These are phyloP conservation scores for Scotopteryx bipunctaria DNA, from an alignment of 2,888 invertebrate species.

Conservation along the genomic window DNA sequence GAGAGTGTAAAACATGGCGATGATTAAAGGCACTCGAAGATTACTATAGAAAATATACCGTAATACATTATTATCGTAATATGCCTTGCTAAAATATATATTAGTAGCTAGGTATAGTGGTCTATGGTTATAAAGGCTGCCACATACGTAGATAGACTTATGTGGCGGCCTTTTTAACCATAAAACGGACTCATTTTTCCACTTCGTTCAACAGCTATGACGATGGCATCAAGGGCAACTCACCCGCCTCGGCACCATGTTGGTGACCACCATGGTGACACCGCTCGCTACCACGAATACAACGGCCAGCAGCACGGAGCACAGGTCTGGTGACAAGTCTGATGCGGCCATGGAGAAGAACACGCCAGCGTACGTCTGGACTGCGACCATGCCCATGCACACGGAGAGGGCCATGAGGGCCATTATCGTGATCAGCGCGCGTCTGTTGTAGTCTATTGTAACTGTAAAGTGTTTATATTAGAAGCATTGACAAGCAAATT, in stretches of 20 bases:
- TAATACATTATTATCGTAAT: too few species aligned
- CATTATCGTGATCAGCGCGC: constrained; percentile 39
- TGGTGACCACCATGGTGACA: constrained; percentile 64
- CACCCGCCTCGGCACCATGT: constrained; percentile 78
- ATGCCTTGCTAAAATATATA: too few species aligned
- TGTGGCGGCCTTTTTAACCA: too few species aligned
- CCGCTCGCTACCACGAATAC: constrained; percentile 72
- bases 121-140: too few species aligned
- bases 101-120: too few species aligned
- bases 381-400: constrained; percentile 50
- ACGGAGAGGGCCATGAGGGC: constrained; percentile 38
- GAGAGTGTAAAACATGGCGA: too few species aligned
- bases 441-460: constrained; percentile 63
- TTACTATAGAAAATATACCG: too few species aligned
- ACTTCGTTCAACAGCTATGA: too few species aligned
- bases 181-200: too few species aligned
- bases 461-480: constrained; percentile 37
- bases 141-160: too few species aligned
- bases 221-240: constrained; percentile 30
- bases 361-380: constrained; percentile 60
- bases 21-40: too few species aligned
- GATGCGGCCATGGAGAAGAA: constrained; percentile 74
- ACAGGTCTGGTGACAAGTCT: constrained; percentile 63
- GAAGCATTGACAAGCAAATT: not conserved
- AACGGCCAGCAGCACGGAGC: constrained; percentile 79